phyloP scores from a whole-genome alignment of 2,113 vertebrate genomes.

The Miniopterus natalensis region DNA sequence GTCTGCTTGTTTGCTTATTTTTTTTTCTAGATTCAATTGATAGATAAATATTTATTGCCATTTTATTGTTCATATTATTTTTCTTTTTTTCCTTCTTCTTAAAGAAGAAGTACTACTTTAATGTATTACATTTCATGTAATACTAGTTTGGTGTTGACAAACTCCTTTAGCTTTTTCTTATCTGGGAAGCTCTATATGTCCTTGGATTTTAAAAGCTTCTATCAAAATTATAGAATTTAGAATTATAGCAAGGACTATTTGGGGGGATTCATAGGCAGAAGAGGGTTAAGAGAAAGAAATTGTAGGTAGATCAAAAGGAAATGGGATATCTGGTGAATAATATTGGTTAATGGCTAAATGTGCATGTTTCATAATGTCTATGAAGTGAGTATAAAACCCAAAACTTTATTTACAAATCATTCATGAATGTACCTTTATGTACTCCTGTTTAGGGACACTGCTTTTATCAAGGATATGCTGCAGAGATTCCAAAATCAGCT shows the following conservation, averaged over 20 bases:
- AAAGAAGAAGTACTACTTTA: background rate
- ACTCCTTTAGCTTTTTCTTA: background rate
- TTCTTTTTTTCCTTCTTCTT: background rate
- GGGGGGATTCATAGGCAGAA: background rate
- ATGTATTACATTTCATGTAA: background rate
- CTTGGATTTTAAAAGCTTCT: background rate
- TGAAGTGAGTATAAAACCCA: background rate
- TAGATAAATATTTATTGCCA: background rate
- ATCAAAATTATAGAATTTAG: background rate
- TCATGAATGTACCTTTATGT: background rate
- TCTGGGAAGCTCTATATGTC: background rate
- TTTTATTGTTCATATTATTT: background rate
- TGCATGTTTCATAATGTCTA: background rate
- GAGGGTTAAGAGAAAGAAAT: background rate
- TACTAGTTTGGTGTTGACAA: background rate
- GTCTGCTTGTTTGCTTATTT: background rate
- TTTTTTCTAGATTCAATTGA: background rate
- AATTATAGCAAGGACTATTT: background rate
- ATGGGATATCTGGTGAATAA: background rate
- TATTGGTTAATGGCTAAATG: background rate
- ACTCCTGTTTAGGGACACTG: constrained; percentile 58
- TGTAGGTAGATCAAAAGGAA: background rate
- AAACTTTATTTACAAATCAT: background rate
- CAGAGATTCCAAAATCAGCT: constrained; percentile 56
- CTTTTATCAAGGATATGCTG: constrained; percentile 74